Evolutionary conservation across 2,797 vertebrate species (phyloP), one percentile per base, ranked within the genome.

Genomic region (Phataginus tricuspis): DNA sequence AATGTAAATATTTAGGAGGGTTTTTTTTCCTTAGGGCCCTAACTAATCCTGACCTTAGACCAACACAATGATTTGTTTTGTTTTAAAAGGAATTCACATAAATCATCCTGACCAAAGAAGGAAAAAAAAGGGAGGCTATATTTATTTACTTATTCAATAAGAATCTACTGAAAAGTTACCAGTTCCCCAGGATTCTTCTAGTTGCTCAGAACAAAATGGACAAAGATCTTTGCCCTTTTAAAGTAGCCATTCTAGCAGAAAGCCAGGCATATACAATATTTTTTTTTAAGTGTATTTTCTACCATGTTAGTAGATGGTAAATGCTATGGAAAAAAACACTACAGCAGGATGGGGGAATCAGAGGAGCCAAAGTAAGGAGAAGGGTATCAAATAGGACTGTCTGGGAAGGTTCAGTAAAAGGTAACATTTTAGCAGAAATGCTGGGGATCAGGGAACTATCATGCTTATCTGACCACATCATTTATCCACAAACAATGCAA

Each of bases 21-120:
- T 59, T 39, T 42, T 9, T 31, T 79, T 21, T 14, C n/a, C 29
- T 57, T 45, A n/a, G 12, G 4, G 15, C 4, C 45, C 59, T 87
- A 45, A 55, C 51, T 55, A 68, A 75, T 63, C 49, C n/a, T 27
- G 31, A 78, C 74, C 55, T 68, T 74, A 34, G 59, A 61, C 79
- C 90, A 84, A 86, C 80, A 96, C 31, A 91, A 45, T 94, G 55
- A 57, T 34, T 87, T 69, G 7, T 69, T 86, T 37, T 91, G 8
- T 87, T 94, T 42, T 63, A 71, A 66, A 21, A 94, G 29, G 29
- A 91, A 42, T 96, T 91, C 29, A 8, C 31, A 55, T 42, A 94
- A 84, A 55, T 95, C 84, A 90, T 79, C 37, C 49, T 84, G 18
- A 75, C 25, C 25, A 61, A 86, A 51, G 11, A 7, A 8, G 16